A percentile compares a stretch with the other conserved stretches of the same genome.
phyloP scores from a whole-genome alignment of 1,140 invertebrate species.

The Zophobas atratus region DNA sequence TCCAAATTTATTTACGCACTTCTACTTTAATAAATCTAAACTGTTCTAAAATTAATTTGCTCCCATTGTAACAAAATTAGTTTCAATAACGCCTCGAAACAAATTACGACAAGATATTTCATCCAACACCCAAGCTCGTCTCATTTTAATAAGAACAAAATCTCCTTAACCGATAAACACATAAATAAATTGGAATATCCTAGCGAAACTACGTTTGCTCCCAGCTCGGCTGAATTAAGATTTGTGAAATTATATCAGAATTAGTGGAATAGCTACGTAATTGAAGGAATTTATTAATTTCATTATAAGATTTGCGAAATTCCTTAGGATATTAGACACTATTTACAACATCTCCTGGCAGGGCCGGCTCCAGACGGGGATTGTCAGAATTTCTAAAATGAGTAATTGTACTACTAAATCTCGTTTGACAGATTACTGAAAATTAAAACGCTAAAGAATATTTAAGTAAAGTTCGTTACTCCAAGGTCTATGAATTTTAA shows the following conservation, averaged over 20 bases:
- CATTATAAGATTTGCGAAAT: not conserved
- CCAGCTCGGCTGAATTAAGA: constrained; percentile 1
- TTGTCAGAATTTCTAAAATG: not conserved
- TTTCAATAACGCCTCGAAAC: not conserved
- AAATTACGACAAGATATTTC: not conserved
- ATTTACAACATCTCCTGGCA: not conserved
- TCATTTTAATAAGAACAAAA: not conserved
- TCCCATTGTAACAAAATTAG: no score
- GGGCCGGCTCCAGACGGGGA: no score
- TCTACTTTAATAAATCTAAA: no score
- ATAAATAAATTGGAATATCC: not conserved
- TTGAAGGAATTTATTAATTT: constrained; percentile 20
- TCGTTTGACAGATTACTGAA: no score
- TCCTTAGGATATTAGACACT: not conserved
- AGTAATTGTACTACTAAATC: not conserved
- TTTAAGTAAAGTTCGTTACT: no score
- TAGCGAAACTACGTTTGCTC: not conserved
- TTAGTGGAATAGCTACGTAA: constrained; percentile 1
- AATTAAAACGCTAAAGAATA: no score
- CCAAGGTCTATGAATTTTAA: no score
- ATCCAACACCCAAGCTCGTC: not conserved
- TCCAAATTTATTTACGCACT: no score
- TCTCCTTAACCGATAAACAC: not conserved
- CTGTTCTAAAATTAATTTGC: no score
- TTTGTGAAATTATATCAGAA: constrained; percentile 1